Conservation (phyloP, 1,140 invertebrate species). For the Ceratina australensis region DNA sequence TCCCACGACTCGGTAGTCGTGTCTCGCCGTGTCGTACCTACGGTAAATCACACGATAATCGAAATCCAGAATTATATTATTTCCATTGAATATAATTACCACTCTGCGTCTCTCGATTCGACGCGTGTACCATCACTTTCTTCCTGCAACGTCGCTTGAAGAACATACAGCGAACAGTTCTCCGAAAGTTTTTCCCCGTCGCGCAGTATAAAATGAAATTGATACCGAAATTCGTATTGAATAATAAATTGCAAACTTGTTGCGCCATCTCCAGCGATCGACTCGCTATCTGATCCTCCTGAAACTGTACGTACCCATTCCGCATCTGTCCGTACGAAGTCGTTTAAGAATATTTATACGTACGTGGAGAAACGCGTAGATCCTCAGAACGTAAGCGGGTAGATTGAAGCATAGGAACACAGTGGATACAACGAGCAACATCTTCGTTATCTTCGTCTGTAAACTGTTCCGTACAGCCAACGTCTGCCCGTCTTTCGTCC, state of each 20-base stretch:
- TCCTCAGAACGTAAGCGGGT: slow-evolving; percentile 85
- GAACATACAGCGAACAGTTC: slow-evolving; percentile 78
- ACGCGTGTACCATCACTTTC: slow-evolving; percentile 38
- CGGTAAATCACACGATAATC: slow-evolving; percentile 35
- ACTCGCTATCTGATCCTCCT: slow-evolving; percentile 47
- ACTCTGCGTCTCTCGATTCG: slow-evolving; percentile 48
- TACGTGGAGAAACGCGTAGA: slow-evolving; percentile 82
- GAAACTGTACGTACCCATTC: slow-evolving; percentile 28
- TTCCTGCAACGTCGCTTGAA: slow-evolving; percentile 67
- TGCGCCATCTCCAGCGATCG: slow-evolving; percentile 79
- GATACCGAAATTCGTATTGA: slow-evolving; percentile 90
- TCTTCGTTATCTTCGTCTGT: slow-evolving; percentile 88
- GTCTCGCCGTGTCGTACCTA: slow-evolving; percentile 69
- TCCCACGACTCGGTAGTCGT: slow-evolving; percentile 77
- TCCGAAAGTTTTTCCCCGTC: slow-evolving; percentile 89
- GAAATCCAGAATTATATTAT: slow-evolving; percentile 12
- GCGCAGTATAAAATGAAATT: slow-evolving; percentile 93
- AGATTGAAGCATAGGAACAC: slow-evolving; percentile 90
- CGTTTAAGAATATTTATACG: slow-evolving; percentile 54
- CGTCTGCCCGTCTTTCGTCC: slow-evolving; percentile 58
- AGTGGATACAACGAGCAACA: slow-evolving; percentile 89
- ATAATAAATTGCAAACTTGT: slow-evolving; percentile 82
- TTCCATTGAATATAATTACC: slow-evolving; percentile 36
- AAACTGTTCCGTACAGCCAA: slow-evolving; percentile 67
- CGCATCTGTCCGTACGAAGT: background rate